Base-by-base conservation (phyloP, 2,113 vertebrate genomes). In the Toxotes jaculatrix region DNA sequence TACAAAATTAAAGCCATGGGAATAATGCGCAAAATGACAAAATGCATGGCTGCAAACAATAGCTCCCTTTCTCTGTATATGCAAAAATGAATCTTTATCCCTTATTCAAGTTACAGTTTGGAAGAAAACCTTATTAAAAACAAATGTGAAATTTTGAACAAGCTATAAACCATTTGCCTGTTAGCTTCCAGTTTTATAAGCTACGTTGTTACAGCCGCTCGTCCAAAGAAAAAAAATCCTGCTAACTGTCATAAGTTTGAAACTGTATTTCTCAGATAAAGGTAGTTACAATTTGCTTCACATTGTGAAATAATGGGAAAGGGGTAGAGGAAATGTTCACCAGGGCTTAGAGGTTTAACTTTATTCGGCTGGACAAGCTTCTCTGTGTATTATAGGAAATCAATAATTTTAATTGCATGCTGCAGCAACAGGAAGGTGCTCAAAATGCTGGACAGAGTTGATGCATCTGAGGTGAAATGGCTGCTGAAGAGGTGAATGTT, bases 381-480 rank as follows among this genome's bases (percentile, higher is more conserved):
- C 55, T 68, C 27, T 60, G 36, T 56, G 45, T 60, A 17, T 57
- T 17, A 62, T 59, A 23, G 47, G 40, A 27, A 32, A 64, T 84
- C 59, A 66, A 65, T 76, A 0, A 21, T 32, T 40, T 13, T 49
- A 67, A 79, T 61, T 74, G 38, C 9, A 3, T 23, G 19, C 49
- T 19, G 55, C 71, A 43, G 69, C 38, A 45, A 34, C 72, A 76
- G 45, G 36, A 55, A 62, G 36, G 11, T 32, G 42, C 16, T 59
- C 3, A 3, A 45, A 21, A 70, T 53, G 59, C 19, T 38, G 40
- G 60, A 5, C 42, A 19, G 38, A 23, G 38, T 31, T 57, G 21
- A 73, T 38, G n/a, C 31, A n/a, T 51, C 16, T n/a, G 14, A 32
- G 10, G 17, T 72, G 62, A 66, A 21, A 16, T 32, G 34, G 36